Conservation (phyloP, 2,797 vertebrate species). For the Macrochelys suwanniensis region DNA sequence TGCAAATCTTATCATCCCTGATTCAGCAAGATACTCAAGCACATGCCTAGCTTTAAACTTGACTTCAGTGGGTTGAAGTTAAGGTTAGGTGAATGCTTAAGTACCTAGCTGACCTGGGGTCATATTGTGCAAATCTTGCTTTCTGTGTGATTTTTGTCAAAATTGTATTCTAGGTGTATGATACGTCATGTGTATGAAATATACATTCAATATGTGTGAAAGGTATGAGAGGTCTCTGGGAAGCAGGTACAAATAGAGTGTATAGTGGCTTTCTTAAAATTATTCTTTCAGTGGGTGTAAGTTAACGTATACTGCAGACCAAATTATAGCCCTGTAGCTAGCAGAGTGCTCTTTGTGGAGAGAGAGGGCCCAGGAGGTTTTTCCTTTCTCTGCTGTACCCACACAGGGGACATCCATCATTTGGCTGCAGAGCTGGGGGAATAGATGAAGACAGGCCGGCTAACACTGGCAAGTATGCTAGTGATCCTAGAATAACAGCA, state of each 20-base stretch:
- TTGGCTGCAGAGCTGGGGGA: not conserved
- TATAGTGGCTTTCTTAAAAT: not conserved
- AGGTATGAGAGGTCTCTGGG: not conserved
- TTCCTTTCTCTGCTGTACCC: not conserved
- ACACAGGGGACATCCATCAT: no score
- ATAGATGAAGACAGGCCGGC: not conserved
- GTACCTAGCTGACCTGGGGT: not conserved
- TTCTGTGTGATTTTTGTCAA: not conserved
- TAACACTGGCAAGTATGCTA: not conserved
- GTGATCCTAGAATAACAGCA: not conserved
- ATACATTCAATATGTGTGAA: not conserved
- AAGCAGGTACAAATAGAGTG: not conserved
- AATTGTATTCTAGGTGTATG: not conserved
- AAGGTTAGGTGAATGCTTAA: not conserved
- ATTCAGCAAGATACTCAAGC: not conserved
- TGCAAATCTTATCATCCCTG: not conserved
- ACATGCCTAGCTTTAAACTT: not conserved
- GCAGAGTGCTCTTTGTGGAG: not conserved
- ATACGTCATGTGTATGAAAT: not conserved
- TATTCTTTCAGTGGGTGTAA: not conserved
- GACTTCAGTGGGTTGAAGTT: not conserved
- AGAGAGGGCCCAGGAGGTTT: not conserved
- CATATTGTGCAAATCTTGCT: not conserved
- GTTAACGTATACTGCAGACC: not conserved
- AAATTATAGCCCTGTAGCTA: not conserved